Conservation (phyloP, 2,797 vertebrate genomes). For the Jordanella pulchra region DNA sequence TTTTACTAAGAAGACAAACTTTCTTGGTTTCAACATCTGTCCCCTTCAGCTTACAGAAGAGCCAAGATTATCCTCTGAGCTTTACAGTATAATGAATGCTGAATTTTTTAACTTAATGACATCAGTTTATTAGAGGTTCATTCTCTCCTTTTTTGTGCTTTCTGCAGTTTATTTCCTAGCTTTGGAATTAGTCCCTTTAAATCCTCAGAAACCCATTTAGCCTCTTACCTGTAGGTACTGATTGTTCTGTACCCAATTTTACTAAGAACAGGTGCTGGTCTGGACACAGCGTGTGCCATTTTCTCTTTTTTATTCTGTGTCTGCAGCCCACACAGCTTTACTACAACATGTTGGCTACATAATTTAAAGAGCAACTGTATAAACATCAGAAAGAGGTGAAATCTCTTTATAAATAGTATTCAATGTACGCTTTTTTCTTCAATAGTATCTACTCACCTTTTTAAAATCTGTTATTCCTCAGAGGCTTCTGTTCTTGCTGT, state of each 20-base stretch:
- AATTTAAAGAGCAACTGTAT: conserved; percentile 15
- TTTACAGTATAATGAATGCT: conserved; percentile 35
- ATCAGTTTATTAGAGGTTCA: conserved; percentile 16
- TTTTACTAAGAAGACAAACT: conserved; percentile 25
- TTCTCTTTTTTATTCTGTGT: conserved; percentile 4
- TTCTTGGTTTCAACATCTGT: conserved; percentile 27
- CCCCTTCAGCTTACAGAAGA: conserved; percentile 36
- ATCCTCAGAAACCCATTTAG: conserved; percentile 20
- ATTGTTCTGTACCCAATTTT: conserved; percentile 15
- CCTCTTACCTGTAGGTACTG: conserved; percentile 22
- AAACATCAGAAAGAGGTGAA: conserved; percentile 28
- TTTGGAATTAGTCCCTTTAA: conserved; percentile 28
- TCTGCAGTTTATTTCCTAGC: conserved; percentile 17
- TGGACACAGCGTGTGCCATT: conserved; percentile 14
- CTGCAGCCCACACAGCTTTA: conserved; percentile 36
- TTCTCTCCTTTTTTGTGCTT: conserved; percentile 1
- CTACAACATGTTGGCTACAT: conserved; percentile 35
- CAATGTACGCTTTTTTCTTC: conserved; percentile 7
- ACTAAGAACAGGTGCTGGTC: conserved; percentile 20
- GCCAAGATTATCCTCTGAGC: conserved; percentile 45
- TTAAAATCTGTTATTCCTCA: conserved; percentile 17
- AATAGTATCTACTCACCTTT: conserved; percentile 26
- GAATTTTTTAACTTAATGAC: conserved; percentile 26
- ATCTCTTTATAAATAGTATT: conserved; percentile 15
- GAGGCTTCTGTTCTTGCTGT: neutral